These are phyloP conservation scores for Notamacropus eugenii DNA, from an alignment of 2,797 vertebrate species.

Conservation along the genomic window DNA sequence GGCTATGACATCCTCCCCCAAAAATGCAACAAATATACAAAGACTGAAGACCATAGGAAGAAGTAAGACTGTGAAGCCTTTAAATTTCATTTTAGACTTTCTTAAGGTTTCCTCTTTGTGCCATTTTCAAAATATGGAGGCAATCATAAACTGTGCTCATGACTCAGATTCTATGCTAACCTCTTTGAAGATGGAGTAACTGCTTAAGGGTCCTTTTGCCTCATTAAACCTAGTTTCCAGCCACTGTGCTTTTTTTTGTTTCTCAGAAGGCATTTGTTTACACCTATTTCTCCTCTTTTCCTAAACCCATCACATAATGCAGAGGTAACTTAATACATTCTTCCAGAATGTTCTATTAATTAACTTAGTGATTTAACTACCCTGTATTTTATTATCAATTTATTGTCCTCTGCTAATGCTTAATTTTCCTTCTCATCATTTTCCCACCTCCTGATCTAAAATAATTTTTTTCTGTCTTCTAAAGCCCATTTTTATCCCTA, in stretches of 20 bases:
- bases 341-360: conserved; percentile 68
- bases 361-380: conserved; percentile 78
- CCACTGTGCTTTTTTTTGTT: not conserved
- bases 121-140: not conserved
- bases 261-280: conserved; percentile 42
- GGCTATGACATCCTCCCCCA: not conserved
- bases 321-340: conserved; percentile 57
- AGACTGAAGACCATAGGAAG: not conserved
- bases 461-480: conserved; percentile 78
- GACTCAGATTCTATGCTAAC: not conserved
- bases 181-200: not conserved
- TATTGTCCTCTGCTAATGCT: conserved; percentile 69
- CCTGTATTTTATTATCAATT: conserved; percentile 70
- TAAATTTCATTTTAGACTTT: not conserved
- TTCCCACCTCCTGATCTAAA: conserved; percentile 67
- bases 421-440: conserved; percentile 76
- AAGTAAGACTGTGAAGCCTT: not conserved
- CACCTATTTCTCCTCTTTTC: conserved; percentile 34
- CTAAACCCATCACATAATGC: conserved; percentile 51
- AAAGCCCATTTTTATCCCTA: conserved; percentile 75
- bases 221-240: not conserved
- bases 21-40: not conserved
- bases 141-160: not conserved
- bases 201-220: not conserved
- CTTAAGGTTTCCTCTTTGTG: not conserved